Conservation (phyloP, 2,113 vertebrate genomes). For the Notiomystis cincta region DNA sequence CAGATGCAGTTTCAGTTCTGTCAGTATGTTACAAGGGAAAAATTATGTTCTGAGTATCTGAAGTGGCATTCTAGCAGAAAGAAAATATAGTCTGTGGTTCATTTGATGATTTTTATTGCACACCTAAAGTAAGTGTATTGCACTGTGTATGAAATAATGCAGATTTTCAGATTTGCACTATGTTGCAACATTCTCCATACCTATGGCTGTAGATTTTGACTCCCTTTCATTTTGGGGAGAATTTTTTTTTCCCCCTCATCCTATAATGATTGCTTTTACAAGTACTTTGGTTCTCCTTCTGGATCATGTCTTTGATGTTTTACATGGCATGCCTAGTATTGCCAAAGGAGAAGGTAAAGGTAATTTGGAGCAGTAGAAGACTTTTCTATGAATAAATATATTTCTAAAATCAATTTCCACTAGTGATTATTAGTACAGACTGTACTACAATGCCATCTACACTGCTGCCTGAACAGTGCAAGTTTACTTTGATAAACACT, state of each 20-base stretch:
- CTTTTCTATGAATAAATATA: not conserved
- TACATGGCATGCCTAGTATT: rapidly evolving
- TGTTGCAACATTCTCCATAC: not conserved
- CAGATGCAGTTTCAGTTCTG: not conserved
- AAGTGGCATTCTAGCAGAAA: not conserved
- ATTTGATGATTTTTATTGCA: not conserved
- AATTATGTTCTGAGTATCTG: not conserved
- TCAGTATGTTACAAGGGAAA: not conserved
- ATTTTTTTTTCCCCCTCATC: not conserved
- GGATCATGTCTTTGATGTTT: not conserved
- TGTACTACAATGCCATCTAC: not conserved
- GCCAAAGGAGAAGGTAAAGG: not conserved
- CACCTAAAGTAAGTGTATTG: not conserved
- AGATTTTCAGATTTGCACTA: not conserved
- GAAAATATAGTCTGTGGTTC: not conserved
- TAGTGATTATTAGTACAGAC: not conserved
- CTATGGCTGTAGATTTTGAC: not conserved
- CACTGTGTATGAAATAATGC: not conserved
- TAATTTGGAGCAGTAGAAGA: not conserved
- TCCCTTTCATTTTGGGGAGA: not conserved
- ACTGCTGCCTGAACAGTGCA: not conserved
- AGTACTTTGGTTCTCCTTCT: not conserved
- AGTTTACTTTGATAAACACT: not conserved
- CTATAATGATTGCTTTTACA: not conserved
- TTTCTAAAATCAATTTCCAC: not conserved